Percentiles rank a stretch among this genome's conserved stretches.
phyloP scores from a whole-genome alignment of 2,888 invertebrate species.

The Disparrhopalites patrizii region DNA sequence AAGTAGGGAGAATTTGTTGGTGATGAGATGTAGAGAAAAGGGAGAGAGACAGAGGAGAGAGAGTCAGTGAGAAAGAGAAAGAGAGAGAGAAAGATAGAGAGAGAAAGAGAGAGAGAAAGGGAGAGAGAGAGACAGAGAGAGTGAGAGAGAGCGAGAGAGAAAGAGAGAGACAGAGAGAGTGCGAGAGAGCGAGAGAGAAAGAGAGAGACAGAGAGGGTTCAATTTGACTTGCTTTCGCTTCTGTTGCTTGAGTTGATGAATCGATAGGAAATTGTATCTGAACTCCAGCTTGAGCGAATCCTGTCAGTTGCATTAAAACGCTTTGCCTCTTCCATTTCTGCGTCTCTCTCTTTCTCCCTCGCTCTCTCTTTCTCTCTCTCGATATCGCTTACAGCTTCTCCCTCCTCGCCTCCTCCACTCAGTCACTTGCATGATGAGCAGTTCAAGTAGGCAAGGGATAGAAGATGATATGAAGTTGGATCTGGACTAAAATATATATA shows the following conservation, averaged over 20 bases:
- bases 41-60: conserved; percentile 19
- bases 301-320: conserved; percentile 28
- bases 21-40: no score
- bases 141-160: no score
- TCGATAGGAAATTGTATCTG: conserved; percentile 27
- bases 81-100: no score
- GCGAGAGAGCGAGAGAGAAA: no score
- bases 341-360: not conserved
- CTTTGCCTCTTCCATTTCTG: conserved; percentile 3
- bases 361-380: not conserved
- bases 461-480: no score
- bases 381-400: not conserved
- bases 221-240: conserved; percentile 26
- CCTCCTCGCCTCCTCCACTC: not conserved
- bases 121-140: not conserved
- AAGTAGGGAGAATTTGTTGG: conserved; percentile 23
- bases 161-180: conserved; percentile 19
- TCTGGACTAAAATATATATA: no score
- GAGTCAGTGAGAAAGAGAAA: no score
- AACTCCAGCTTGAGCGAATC: conserved; percentile 27
- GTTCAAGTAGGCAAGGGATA: not conserved
- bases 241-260: conserved; percentile 26
- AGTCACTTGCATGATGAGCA: conserved; percentile 1
- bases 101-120: no score
- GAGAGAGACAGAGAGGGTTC: conserved; percentile 21